Percentiles rank a stretch among this genome's conserved stretches.
phyloP scores from a whole-genome alignment of 2,797 vertebrate genomes.

The Melopsittacus undulatus region DNA sequence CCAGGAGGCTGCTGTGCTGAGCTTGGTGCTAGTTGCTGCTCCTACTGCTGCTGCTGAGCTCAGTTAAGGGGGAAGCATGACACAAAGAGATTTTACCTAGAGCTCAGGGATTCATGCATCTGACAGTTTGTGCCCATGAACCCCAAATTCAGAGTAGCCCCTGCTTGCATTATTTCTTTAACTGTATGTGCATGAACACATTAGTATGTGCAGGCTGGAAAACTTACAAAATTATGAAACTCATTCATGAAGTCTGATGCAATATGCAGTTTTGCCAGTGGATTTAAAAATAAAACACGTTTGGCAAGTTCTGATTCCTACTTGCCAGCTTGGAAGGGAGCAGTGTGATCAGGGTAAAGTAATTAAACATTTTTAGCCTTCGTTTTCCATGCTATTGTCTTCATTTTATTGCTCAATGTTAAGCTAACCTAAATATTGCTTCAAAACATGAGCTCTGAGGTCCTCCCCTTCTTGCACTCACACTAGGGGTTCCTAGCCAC shows the following conservation, averaged over 20 bases:
- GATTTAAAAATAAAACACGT: constrained; percentile 39
- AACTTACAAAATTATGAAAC: neutral
- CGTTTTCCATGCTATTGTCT: constrained; percentile 33
- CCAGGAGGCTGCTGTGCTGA: neutral
- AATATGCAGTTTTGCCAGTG: neutral
- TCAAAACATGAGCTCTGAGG: constrained; percentile 10
- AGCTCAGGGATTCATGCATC: neutral
- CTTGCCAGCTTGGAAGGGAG: constrained; percentile 51
- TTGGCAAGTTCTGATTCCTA: constrained; percentile 23
- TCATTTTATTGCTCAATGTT: constrained; percentile 24
- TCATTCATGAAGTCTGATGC: neutral
- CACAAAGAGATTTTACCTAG: neutral
- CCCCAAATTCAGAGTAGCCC: neutral
- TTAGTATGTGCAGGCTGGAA: neutral
- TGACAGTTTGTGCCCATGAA: no score
- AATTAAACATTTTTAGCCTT: constrained; percentile 59
- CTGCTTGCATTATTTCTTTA: neutral
- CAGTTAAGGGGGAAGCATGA: neutral
- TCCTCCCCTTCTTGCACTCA: constrained; percentile 12
- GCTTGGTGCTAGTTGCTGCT: neutral
- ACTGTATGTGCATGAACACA: neutral
- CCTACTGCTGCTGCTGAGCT: neutral
- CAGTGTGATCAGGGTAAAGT: constrained; percentile 21
- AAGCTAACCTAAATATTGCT: constrained; percentile 45
- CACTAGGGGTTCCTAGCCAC: neutral